Percentiles rank a stretch among this genome's conserved stretches.
Evolutionary conservation across 2,113 vertebrate genomes (phyloP).

Genomic region (Plecturocebus donacophilus): DNA sequence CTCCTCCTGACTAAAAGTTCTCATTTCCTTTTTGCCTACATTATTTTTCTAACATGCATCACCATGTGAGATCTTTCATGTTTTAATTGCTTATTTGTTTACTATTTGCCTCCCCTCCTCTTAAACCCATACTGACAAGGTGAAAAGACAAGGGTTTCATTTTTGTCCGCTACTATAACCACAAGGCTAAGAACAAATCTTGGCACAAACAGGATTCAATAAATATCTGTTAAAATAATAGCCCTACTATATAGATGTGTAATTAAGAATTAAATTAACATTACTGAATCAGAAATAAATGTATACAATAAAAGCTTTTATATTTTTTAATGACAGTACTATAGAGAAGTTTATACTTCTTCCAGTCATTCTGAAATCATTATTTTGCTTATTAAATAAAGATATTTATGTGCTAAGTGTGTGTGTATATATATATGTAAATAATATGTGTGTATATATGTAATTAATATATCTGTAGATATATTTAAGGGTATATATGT

Average conservation of each 20-base stretch:
- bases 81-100: neutral
- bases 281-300: neutral
- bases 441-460: no score
- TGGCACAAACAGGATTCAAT: neutral
- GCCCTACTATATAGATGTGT: neutral
- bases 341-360: neutral
- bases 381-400: neutral
- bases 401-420: neutral
- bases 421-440: no score
- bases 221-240: neutral
- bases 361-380: neutral
- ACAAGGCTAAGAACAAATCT: neutral
- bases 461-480: no score
- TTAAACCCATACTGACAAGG: neutral
- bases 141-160: accelerated
- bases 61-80: neutral
- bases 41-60: neutral
- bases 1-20: neutral
- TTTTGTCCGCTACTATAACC: accelerated
- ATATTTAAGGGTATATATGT: no score
- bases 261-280: neutral
- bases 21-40: neutral
- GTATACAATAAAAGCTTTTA: neutral
- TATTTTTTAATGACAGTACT: neutral
- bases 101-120: neutral